Conservation (phyloP, 1,140 invertebrate species). For the Pararge aegeria region DNA sequence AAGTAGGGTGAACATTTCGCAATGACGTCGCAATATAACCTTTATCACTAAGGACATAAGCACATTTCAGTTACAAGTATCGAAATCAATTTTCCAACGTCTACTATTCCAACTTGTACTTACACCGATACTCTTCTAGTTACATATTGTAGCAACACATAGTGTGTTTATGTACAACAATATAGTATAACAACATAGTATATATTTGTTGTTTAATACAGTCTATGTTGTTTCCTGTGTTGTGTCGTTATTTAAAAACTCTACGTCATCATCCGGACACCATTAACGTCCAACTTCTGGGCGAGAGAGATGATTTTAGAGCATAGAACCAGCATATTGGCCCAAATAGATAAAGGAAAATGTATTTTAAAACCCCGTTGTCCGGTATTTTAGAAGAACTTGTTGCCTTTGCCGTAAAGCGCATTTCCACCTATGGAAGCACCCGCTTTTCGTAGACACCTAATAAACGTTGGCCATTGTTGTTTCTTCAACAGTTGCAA, state of each 20-base stretch:
- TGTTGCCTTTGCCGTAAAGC: neutral
- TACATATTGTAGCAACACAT: neutral
- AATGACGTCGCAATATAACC: neutral
- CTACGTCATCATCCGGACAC: no score
- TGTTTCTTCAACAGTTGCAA: slow-evolving; percentile 10
- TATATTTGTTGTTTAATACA: no score
- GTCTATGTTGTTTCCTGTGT: no score
- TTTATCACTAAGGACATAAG: neutral
- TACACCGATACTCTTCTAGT: neutral
- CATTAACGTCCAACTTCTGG: no score
- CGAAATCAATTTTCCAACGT: neutral
- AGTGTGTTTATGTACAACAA: no score
- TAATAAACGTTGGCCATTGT: slow-evolving; percentile 13
- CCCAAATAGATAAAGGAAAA: no score
- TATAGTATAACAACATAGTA: no score
- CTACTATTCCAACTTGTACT: neutral
- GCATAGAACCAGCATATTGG: no score
- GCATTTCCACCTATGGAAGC: neutral
- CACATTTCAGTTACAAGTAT: neutral
- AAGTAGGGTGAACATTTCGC: neutral
- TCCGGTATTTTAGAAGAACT: neutral
- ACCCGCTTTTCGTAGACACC: neutral
- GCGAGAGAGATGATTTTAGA: no score
- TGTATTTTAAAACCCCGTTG: no score
- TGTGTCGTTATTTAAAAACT: no score